These are phyloP conservation scores for Drosophila arizonae DNA, from an alignment of 1,140 invertebrate genomes.

Conservation along the genomic window DNA sequence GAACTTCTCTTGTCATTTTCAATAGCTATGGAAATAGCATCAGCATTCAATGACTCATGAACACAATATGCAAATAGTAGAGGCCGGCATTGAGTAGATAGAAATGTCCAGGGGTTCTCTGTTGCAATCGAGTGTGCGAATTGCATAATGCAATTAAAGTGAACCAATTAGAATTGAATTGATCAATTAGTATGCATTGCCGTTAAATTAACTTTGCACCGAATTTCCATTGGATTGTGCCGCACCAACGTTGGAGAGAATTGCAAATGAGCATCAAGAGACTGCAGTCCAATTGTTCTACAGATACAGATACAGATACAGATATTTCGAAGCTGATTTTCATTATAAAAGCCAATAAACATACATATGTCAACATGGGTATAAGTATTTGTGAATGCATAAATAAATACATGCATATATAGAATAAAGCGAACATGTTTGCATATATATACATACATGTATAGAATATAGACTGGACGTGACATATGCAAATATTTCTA, in stretches of 20 bases:
- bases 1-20: neutral
- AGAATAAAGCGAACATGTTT: neutral
- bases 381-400: too few species aligned
- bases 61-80: neutral
- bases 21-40: neutral
- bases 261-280: conserved; percentile 32
- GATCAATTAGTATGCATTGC: conserved; percentile 43
- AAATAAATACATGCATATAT: neutral
- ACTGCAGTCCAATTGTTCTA: conserved; percentile 7
- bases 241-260: neutral
- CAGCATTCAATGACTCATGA: neutral
- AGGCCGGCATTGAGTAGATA: neutral
- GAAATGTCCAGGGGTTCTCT: conserved; percentile 4
- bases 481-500: conserved; percentile 55
- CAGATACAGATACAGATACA: neutral
- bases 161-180: conserved; percentile 39
- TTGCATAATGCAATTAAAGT: conserved; percentile 50
- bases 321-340: conserved; percentile 6
- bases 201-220: conserved; percentile 26
- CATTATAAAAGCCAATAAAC: neutral
- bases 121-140: conserved; percentile 31
- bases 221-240: conserved; percentile 22
- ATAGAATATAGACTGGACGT: conserved; percentile 7
- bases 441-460: neutral
- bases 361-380: neutral